These are phyloP conservation scores for Porphyrio hochstetteri DNA, from an alignment of 2,113 vertebrate species.

Conservation along the genomic window DNA sequence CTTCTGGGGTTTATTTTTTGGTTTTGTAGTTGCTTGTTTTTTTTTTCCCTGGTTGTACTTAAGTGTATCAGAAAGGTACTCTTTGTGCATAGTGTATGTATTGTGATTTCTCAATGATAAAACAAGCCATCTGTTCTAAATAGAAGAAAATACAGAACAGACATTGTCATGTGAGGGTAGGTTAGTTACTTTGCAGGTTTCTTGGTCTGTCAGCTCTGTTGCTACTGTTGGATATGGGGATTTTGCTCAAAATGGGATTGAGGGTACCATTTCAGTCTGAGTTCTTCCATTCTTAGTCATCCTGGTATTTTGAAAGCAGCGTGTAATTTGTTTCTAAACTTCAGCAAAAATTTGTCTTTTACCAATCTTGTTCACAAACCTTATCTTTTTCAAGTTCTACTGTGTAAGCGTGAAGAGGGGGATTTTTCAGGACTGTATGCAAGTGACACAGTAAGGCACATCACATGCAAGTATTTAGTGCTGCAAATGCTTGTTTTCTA, in stretches of 20 bases:
- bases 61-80: background rate
- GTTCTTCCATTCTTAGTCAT: background rate
- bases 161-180: rapidly evolving
- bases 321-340: background rate
- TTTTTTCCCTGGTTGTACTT: background rate
- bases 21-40: background rate
- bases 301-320: background rate
- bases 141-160: background rate
- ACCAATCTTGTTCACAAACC: background rate
- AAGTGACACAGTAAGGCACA: background rate
- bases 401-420: background rate
- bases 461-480: background rate
- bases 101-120: background rate
- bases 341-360: background rate
- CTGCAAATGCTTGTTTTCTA: background rate
- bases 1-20: too few species aligned
- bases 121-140: background rate
- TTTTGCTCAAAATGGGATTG: background rate
- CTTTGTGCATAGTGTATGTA: background rate
- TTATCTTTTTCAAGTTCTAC: background rate
- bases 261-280: background rate
- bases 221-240: background rate
- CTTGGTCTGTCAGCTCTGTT: background rate
- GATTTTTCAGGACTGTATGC: background rate
- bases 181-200: background rate